Conservation (phyloP, 2,797 vertebrate species). For the Malacoraja senta region DNA sequence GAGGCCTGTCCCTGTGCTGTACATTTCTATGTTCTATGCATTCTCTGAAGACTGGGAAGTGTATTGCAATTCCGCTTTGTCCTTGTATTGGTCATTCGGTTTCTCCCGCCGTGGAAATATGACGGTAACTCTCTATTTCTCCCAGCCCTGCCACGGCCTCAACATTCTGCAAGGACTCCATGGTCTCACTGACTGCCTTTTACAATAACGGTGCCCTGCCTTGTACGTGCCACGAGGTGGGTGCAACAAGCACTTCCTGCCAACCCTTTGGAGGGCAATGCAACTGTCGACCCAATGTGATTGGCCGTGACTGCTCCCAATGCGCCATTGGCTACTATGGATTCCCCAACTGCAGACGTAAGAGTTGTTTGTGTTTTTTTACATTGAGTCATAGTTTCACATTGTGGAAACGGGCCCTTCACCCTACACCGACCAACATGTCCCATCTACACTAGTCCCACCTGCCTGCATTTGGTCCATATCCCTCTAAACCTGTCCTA, state of each 20-base stretch:
- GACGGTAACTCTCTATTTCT: background rate
- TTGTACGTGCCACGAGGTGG: slow-evolving; percentile 79
- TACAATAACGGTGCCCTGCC: slow-evolving; percentile 84
- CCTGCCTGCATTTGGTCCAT: too few species aligned
- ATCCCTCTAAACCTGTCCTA: too few species aligned
- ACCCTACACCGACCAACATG: too few species aligned
- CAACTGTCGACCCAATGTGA: slow-evolving; percentile 72
- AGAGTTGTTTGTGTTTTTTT: slow-evolving; percentile 51
- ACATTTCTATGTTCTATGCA: too few species aligned
- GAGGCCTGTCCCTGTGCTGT: too few species aligned
- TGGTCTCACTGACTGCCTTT: slow-evolving; percentile 79
- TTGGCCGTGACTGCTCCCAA: slow-evolving; percentile 85
- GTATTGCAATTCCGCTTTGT: background rate
- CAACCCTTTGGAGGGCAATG: slow-evolving; percentile 82
- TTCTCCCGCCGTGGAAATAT: background rate
- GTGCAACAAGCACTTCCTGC: slow-evolving; percentile 69
- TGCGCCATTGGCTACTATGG: slow-evolving; percentile 89
- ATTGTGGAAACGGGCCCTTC: too few species aligned
- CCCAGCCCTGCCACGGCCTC: slow-evolving; percentile 64
- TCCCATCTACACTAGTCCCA: too few species aligned
- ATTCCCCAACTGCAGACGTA: slow-evolving; percentile 87
- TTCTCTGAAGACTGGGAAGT: background rate
- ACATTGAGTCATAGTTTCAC: too few species aligned
- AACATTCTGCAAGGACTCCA: slow-evolving; percentile 72
- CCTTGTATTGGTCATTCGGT: background rate